phyloP scores from a whole-genome alignment of 2,888 invertebrate species.

The Macropis europaea region DNA sequence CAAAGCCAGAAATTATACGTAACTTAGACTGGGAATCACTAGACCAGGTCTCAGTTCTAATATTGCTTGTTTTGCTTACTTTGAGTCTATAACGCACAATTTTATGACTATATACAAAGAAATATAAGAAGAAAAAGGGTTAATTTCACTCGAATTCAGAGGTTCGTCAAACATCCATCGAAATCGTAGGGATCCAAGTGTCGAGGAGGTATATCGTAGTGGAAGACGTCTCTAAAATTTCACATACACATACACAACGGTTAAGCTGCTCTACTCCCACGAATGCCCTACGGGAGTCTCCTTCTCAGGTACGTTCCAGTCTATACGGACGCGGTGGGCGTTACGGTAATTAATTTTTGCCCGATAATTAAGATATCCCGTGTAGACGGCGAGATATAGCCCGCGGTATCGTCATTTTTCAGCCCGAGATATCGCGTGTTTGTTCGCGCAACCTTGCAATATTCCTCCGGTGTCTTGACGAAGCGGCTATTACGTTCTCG shows the following conservation, averaged over 20 bases:
- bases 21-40: no score
- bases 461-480: slow-evolving; percentile 24
- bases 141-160: no score
- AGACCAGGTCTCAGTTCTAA: no score
- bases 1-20: no score
- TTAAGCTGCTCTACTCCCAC: slow-evolving; percentile 54
- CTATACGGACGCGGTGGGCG: slow-evolving; percentile 67
- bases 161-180: no score
- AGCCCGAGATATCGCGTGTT: slow-evolving; percentile 51
- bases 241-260: slow-evolving; percentile 1
- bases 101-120: no score
- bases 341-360: slow-evolving; percentile 75
- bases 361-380: slow-evolving; percentile 75
- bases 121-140: no score
- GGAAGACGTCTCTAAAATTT: slow-evolving; percentile 24
- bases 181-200: no score
- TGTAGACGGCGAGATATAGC: slow-evolving; percentile 61
- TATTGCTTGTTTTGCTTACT: no score
- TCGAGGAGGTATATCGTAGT: background rate
- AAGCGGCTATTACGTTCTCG: slow-evolving; percentile 35
- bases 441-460: slow-evolving; percentile 42
- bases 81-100: no score
- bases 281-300: slow-evolving; percentile 60
- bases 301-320: slow-evolving; percentile 43
- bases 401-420: slow-evolving; percentile 70